phyloP scores from a whole-genome alignment of 2,797 vertebrate genomes.

The Hydrocynus forskahlii region DNA sequence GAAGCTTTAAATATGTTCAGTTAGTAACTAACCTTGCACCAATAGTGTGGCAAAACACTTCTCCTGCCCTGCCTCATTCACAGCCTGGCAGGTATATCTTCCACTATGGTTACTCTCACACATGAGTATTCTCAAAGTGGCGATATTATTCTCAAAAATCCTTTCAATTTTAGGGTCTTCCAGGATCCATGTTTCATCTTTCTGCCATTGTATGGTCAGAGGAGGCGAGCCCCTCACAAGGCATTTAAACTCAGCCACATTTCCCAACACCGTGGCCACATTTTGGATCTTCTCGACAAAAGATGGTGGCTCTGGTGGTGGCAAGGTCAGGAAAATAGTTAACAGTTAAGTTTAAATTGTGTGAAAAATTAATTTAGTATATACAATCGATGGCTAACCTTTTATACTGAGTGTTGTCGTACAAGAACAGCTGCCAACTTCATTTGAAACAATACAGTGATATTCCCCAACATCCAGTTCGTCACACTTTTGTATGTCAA shows the following conservation, averaged over 20 bases:
- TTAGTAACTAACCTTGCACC: slow-evolving; percentile 89
- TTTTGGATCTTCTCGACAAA: slow-evolving; percentile 91
- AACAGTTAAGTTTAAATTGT: slow-evolving; percentile 39
- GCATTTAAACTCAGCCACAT: slow-evolving; percentile 85
- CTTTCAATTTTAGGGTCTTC: slow-evolving; percentile 86
- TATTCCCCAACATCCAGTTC: slow-evolving; percentile 90
- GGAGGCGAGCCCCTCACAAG: slow-evolving; percentile 84
- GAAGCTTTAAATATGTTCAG: background rate
- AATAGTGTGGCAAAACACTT: slow-evolving; percentile 89
- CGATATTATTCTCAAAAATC: slow-evolving; percentile 85
- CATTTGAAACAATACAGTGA: slow-evolving; percentile 90
- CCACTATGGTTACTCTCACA: slow-evolving; percentile 86
- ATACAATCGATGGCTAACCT: slow-evolving; percentile 77
- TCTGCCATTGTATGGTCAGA: slow-evolving; percentile 91
- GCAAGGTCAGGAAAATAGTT: slow-evolving; percentile 57
- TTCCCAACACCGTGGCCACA: slow-evolving; percentile 84
- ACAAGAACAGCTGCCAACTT: slow-evolving; percentile 91
- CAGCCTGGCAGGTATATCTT: slow-evolving; percentile 93
- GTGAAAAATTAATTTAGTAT: background rate
- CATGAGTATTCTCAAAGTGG: slow-evolving; percentile 83
- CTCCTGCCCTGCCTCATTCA: slow-evolving; percentile 91
- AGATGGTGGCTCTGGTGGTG: slow-evolving; percentile 87
- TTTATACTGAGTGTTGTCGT: slow-evolving; percentile 86
- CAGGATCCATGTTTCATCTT: slow-evolving; percentile 91
- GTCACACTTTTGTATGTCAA: slow-evolving; percentile 89